Base-by-base conservation (phyloP, 2,113 vertebrate species). In the Hiodon tergisus region DNA sequence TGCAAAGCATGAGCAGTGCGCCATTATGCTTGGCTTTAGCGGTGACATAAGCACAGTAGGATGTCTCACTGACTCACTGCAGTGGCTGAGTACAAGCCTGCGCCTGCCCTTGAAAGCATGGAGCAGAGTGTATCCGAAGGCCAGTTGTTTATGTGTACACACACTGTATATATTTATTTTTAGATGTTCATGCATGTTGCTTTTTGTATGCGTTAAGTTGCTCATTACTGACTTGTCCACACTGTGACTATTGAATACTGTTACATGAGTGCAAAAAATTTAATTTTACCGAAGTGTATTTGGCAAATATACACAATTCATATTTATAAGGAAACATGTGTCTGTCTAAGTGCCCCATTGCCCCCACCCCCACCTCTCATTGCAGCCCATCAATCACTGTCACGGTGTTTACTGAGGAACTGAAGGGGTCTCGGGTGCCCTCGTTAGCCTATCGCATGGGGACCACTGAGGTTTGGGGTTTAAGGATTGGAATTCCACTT, bases 401-500 rank as follows among this genome's bases (percentile, higher is more conserved):
- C 77, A 53, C 17, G 57, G 55, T 51, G 68, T 67, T 69, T 60
- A 76, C 71, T 3, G 52, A 13, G 62, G 6, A 2, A 31, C 31
- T 31, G 31, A 31, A 1, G 4, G 65, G 7, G 51, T 16, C 75
- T 69, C 68, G 14, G 48, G 13, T 60, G 58, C 67, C 75, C n/a
- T 61, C 72, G 67, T 76, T 79, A 67, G 69, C 54, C 71, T 60
- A 51, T 67, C 57, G 11, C 61, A 61, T 73, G n/a, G 63, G 11
- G 5, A 3, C 2, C 10, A 47, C n/a, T 10, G 9, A 31, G 68
- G 68, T 69, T 69, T n/a, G 14, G 0, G 6, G 54, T 14, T 0
- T 14, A 6, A n/a, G 7, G 5, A 14, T 48, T 46, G 4, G 1
- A 5, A 9, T 61, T 72, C 54, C 68, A 59, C 68, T 68, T 10